A percentile compares a stretch with the other conserved stretches of the same genome.
Conservation (phyloP, 2,797 vertebrate genomes). For the Oreochromis mossambicus region DNA sequence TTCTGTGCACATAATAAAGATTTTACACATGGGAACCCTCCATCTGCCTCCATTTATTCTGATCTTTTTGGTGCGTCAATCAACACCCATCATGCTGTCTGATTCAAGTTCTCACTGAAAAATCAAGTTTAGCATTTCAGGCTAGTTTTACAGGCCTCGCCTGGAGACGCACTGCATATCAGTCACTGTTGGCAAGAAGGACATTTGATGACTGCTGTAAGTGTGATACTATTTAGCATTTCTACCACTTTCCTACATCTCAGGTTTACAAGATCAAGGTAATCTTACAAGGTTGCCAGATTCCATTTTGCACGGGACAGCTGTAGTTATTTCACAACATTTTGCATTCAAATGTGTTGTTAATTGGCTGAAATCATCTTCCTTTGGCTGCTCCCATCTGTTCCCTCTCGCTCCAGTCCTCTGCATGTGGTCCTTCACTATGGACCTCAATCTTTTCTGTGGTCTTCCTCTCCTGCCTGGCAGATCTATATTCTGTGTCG, state of each 20-base stretch:
- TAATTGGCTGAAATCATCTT: not conserved
- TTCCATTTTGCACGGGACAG: not conserved
- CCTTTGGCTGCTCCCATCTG: not conserved
- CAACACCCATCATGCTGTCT: not conserved
- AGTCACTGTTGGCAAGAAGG: not conserved
- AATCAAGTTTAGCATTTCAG: not conserved
- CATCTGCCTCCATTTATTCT: not conserved
- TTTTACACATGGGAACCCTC: slow-evolving; percentile 73
- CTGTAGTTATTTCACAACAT: not conserved
- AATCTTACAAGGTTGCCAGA: not conserved
- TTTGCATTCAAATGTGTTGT: not conserved
- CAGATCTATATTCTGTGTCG: not conserved
- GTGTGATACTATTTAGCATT: not conserved
- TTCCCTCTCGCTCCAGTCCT: not conserved
- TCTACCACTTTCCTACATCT: not conserved
- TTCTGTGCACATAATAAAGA: slow-evolving; percentile 84
- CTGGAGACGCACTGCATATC: not conserved
- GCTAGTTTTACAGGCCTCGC: not conserved
- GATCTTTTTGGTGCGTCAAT: not conserved
- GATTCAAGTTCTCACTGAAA: not conserved
- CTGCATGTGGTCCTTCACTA: not conserved
- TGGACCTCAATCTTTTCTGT: not conserved
- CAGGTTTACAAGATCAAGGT: not conserved
- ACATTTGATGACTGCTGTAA: not conserved
- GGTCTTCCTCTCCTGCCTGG: not conserved